Conservation (phyloP, 2,797 vertebrate genomes). For the Bovichtus diacanthus region DNA sequence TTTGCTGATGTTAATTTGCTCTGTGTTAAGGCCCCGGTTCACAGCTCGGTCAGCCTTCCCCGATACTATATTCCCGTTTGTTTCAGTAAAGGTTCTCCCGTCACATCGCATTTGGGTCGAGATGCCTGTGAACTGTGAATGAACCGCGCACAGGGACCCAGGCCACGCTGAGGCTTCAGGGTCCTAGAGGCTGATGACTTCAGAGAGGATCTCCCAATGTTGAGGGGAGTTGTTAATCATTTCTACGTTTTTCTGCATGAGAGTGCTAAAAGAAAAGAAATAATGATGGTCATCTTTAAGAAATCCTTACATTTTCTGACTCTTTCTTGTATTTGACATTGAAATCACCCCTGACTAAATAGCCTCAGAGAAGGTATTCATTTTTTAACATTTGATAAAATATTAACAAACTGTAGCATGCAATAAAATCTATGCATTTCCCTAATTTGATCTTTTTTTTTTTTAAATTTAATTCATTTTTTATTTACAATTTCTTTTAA, state of each 20-base stretch:
- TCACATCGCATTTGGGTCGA: constrained; percentile 88
- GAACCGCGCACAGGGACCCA: constrained; percentile 81
- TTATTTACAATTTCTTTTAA: background rate
- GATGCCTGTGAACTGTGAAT: constrained; percentile 90
- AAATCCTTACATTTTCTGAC: background rate
- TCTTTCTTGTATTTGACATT: background rate
- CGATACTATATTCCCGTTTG: constrained; percentile 92
- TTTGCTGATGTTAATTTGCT: constrained; percentile 92
- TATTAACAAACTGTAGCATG: constrained; percentile 49
- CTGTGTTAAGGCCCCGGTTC: constrained; percentile 90
- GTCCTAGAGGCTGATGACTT: constrained; percentile 65
- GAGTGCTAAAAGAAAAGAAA: background rate
- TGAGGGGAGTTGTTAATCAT: constrained; percentile 8
- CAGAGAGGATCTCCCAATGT: background rate
- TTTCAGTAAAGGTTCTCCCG: constrained; percentile 91
- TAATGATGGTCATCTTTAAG: background rate
- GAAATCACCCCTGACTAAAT: constrained; percentile 7
- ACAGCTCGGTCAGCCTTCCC: constrained; percentile 93
- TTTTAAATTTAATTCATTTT: no score
- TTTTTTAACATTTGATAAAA: constrained; percentile 41
- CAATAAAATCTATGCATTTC: background rate
- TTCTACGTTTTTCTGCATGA: constrained; percentile 9
- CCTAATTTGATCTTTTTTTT: background rate
- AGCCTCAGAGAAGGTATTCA: background rate
- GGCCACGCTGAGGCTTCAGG: constrained; percentile 56